phyloP scores from a whole-genome alignment of 2,797 vertebrate species.

The Schizopygopsis malacanthus region DNA sequence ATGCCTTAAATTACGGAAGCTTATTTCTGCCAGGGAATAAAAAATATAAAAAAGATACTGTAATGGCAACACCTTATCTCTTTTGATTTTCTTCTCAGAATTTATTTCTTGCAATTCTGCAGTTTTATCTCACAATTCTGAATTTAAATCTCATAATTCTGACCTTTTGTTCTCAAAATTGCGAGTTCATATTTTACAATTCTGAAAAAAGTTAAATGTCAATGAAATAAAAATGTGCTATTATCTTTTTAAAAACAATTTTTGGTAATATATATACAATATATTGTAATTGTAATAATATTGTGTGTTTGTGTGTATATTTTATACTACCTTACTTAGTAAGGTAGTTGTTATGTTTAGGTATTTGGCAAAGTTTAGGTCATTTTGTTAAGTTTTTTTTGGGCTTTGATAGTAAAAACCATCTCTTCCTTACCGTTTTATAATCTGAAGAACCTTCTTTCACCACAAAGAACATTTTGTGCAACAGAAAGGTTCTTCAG shows the following conservation, averaged over 20 bases:
- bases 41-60: no score
- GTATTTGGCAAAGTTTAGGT: neutral
- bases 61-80: no score
- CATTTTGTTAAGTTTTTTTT: neutral
- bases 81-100: neutral
- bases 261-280: no score
- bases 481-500: no score
- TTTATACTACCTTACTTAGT: no score
- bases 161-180: neutral
- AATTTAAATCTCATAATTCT: neutral
- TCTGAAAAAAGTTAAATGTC: neutral
- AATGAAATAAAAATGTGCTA: neutral
- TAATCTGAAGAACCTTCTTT: no score
- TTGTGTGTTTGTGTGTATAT: no score
- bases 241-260: no score
- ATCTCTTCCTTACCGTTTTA: no score
- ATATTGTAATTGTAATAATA: no score
- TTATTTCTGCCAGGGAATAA: neutral
- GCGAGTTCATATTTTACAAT: neutral
- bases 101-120: neutral
- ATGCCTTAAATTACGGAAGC: neutral
- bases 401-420: neutral
- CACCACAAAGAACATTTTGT: no score
- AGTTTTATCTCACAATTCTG: no score
- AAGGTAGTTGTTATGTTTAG: neutral